Percentiles rank a stretch among this genome's conserved stretches.
phyloP scores from a whole-genome alignment of 2,113 vertebrate genomes.

The Pedionomus torquatus region DNA sequence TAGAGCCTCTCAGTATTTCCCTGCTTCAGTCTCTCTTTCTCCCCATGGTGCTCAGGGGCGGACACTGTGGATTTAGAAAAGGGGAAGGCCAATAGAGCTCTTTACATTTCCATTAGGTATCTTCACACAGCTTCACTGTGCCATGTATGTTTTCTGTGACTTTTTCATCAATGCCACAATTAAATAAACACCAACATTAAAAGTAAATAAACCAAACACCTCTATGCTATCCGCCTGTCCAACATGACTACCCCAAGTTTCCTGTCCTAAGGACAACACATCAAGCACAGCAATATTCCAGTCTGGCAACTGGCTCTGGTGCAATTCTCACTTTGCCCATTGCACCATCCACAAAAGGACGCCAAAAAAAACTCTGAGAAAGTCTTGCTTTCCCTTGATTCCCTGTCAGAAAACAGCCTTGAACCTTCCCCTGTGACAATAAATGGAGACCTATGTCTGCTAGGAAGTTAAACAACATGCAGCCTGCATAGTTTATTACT shows the following conservation, averaged over 20 bases:
- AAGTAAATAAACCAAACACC: neutral
- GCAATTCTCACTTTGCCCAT: neutral
- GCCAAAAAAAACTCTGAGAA: neutral
- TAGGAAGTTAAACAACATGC: neutral
- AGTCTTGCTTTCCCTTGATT: neutral
- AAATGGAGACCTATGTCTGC: neutral
- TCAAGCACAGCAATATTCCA: neutral
- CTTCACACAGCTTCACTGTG: neutral
- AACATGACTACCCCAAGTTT: neutral
- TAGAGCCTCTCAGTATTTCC: neutral
- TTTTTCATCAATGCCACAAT: neutral
- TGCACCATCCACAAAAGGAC: neutral
- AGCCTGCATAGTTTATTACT: neutral
- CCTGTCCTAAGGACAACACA: neutral
- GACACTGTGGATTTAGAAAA: neutral
- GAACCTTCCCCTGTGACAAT: neutral
- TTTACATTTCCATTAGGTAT: neutral
- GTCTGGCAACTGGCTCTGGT: neutral
- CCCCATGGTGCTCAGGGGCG: neutral
- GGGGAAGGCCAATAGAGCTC: neutral
- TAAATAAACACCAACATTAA: neutral
- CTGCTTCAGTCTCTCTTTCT: neutral
- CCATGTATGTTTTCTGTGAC: neutral
- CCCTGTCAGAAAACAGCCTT: neutral
- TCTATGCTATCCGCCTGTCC: neutral